Evolutionary conservation across 2,888 invertebrate genomes (phyloP).

Genomic region (Hipparchia sbordonii): DNA sequence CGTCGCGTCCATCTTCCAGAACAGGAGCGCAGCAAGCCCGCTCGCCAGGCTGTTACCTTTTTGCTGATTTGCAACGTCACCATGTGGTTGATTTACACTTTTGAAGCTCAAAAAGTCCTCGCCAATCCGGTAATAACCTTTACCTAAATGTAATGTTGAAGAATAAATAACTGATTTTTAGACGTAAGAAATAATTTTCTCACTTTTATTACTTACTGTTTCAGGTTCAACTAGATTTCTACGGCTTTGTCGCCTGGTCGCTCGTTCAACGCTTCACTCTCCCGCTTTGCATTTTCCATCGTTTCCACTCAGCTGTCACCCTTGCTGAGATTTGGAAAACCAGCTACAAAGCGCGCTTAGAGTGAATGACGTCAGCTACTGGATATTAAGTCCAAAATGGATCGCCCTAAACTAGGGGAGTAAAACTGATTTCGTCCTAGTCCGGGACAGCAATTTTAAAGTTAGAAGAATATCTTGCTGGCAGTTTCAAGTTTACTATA

Average conservation of each 20-base stretch:
- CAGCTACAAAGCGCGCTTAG: slow-evolving; percentile 94
- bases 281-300: slow-evolving; percentile 97
- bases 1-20: slow-evolving; percentile 95
- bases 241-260: slow-evolving; percentile 96
- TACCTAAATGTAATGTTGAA: background rate
- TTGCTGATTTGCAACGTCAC: slow-evolving; percentile 97
- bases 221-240: slow-evolving; percentile 93
- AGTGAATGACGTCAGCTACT: slow-evolving; percentile 81
- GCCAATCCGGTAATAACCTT: slow-evolving; percentile 90
- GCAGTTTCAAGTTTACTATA: slow-evolving; percentile 65
- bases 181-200: no score
- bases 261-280: slow-evolving; percentile 95
- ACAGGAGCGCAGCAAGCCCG: slow-evolving; percentile 97
- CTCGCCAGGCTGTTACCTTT: slow-evolving; percentile 97
- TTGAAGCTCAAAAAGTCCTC: slow-evolving; percentile 96
- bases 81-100: slow-evolving; percentile 98
- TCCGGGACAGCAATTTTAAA: slow-evolving; percentile 76
- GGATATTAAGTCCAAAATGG: slow-evolving; percentile 52
- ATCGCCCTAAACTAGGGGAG: slow-evolving; percentile 27
- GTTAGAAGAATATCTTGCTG: slow-evolving; percentile 67
- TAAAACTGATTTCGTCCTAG: slow-evolving; percentile 68
- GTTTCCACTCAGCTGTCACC: slow-evolving; percentile 97
- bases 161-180: no score
- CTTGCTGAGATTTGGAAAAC: slow-evolving; percentile 98
- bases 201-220: slow-evolving; percentile 37